phyloP scores from a whole-genome alignment of 2,113 vertebrate species.

The Coturnix japonica region DNA sequence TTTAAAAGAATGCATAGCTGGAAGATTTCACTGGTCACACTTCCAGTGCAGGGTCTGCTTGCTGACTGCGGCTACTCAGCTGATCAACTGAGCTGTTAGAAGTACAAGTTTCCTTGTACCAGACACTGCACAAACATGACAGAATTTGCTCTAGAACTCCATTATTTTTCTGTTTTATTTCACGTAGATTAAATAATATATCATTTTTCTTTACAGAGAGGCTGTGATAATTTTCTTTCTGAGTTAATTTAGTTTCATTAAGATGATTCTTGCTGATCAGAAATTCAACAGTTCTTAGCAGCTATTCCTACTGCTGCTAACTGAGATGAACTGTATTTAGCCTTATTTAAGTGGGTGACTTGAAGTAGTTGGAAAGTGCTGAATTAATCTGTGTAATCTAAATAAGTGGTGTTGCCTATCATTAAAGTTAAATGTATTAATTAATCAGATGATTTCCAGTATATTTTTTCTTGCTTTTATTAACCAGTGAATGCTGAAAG shows the following conservation, averaged over 20 bases:
- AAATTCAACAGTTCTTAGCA: background rate
- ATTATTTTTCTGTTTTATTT: background rate
- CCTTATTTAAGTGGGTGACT: conserved; percentile 4
- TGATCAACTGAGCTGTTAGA: background rate
- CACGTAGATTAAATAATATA: background rate
- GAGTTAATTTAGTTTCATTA: background rate
- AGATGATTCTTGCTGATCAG: background rate
- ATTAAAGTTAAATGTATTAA: background rate
- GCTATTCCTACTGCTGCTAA: background rate
- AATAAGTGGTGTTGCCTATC: background rate
- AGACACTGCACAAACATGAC: background rate
- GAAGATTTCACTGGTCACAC: background rate
- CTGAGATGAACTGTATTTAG: conserved; percentile 6
- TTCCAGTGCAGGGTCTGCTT: background rate
- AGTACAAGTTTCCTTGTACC: background rate
- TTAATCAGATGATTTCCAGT: background rate
- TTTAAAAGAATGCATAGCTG: background rate
- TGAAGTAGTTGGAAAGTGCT: background rate
- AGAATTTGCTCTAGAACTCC: background rate
- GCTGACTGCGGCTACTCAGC: background rate
- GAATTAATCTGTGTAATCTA: background rate
- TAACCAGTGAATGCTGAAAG: conserved; percentile 1
- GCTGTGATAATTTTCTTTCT: background rate
- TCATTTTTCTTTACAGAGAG: background rate
- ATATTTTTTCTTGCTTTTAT: background rate